These are phyloP conservation scores for Atta colombica DNA, from an alignment of 1,140 invertebrate genomes.

Conservation along the genomic window DNA sequence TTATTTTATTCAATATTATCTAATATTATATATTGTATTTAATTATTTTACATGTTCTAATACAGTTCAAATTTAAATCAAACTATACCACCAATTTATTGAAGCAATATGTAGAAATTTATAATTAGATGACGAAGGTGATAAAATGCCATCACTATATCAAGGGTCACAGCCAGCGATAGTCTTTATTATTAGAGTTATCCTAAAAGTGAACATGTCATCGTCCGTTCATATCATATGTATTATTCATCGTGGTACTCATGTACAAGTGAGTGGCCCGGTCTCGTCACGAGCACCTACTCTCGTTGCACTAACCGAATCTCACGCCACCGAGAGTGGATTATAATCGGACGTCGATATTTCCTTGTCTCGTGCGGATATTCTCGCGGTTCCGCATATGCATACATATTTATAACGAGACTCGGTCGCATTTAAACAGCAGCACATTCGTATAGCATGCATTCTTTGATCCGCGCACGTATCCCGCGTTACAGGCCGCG, in stretches of 20 bases:
- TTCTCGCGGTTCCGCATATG: conserved; percentile 31
- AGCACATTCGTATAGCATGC: conserved; percentile 51
- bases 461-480: conserved; percentile 77
- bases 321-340: conserved; percentile 73
- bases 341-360: conserved; percentile 78
- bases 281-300: conserved; percentile 65
- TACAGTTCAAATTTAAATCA: background rate
- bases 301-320: conserved; percentile 73
- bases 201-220: conserved; percentile 65
- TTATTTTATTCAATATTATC: background rate
- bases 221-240: conserved; percentile 62
- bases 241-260: conserved; percentile 73
- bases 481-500: conserved; percentile 63
- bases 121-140: too few species aligned
- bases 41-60: background rate
- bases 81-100: background rate
- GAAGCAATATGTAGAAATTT: too few species aligned
- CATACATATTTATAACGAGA: conserved; percentile 75
- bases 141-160: background rate
- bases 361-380: conserved; percentile 65
- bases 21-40: too few species aligned
- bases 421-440: conserved; percentile 69
- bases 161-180: background rate
- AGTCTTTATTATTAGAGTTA: conserved; percentile 51
- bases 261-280: conserved; percentile 53